These are phyloP conservation scores for Thysanoteuthis rhombus DNA, from an alignment of 2,888 invertebrate genomes.

Conservation along the genomic window DNA sequence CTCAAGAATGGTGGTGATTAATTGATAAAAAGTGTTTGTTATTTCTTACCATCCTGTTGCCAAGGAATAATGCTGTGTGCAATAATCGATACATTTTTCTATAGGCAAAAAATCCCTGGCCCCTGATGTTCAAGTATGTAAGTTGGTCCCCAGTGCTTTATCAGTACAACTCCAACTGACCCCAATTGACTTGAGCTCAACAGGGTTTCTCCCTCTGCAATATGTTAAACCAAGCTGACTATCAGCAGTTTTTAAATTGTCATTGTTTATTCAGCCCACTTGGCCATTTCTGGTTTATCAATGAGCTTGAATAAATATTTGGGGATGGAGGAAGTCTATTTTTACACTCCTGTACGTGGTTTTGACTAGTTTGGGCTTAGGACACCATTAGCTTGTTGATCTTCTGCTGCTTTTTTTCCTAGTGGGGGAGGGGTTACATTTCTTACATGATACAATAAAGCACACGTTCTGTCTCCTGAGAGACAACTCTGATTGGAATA, in stretches of 20 bases:
- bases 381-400: too few relatives aligned
- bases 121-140: not conserved
- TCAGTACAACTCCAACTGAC: not conserved
- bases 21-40: not conserved
- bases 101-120: not conserved
- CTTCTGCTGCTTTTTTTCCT: too few relatives aligned
- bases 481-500: too few relatives aligned
- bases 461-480: too few relatives aligned
- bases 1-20: too few relatives aligned
- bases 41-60: not conserved
- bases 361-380: too few relatives aligned
- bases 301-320: not conserved
- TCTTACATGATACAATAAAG: too few relatives aligned
- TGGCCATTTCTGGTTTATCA: not conserved
- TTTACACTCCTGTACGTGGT: not conserved
- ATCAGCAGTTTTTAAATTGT: not conserved
- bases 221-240: not conserved
- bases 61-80: not conserved
- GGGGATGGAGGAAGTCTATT: not conserved
- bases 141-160: not conserved
- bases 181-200: not conserved
- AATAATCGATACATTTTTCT: not conserved
- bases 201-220: not conserved
- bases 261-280: not conserved
- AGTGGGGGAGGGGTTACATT: too few relatives aligned